Conservation (phyloP, 1,140 invertebrate genomes). For the Belonocnema kinseyi region DNA sequence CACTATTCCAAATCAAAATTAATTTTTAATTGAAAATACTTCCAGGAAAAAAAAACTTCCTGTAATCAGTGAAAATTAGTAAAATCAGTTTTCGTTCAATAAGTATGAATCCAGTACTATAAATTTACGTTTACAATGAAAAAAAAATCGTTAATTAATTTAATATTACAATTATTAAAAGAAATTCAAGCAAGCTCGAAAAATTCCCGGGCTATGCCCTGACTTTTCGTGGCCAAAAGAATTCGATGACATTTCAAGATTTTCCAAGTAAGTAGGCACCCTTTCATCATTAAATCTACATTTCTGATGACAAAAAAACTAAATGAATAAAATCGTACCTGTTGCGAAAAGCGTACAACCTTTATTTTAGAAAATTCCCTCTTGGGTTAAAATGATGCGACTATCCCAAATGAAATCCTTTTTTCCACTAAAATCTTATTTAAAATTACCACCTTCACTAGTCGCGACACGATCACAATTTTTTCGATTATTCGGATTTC, state of each 20-base stretch:
- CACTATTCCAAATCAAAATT: too few relatives aligned
- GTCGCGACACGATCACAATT: not conserved
- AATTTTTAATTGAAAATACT: too few relatives aligned
- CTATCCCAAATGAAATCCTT: not conserved
- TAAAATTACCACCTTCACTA: not conserved
- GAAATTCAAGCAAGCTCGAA: too few relatives aligned
- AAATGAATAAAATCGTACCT: not conserved
- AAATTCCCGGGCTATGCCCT: too few relatives aligned
- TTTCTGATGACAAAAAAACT: not conserved
- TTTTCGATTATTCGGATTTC: not conserved
- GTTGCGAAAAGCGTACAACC: constrained; percentile 1
- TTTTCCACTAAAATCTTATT: not conserved
- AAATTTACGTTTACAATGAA: too few relatives aligned
- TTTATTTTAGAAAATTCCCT: not conserved
- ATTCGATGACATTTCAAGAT: not conserved
- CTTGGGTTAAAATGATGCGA: not conserved
- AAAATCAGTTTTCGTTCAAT: too few relatives aligned
- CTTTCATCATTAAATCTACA: not conserved
- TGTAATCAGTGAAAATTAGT: too few relatives aligned
- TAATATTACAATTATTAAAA: too few relatives aligned
- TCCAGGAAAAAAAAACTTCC: too few relatives aligned
- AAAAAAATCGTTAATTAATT: too few relatives aligned
- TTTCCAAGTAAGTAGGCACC: not conserved
- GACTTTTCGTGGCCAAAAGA: too few relatives aligned
- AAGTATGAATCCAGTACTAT: too few relatives aligned